Evolutionary conservation across 2,113 vertebrate species (phyloP), one percentile per base, ranked within the genome.

Genomic region (Seriola quinqueradiata): DNA sequence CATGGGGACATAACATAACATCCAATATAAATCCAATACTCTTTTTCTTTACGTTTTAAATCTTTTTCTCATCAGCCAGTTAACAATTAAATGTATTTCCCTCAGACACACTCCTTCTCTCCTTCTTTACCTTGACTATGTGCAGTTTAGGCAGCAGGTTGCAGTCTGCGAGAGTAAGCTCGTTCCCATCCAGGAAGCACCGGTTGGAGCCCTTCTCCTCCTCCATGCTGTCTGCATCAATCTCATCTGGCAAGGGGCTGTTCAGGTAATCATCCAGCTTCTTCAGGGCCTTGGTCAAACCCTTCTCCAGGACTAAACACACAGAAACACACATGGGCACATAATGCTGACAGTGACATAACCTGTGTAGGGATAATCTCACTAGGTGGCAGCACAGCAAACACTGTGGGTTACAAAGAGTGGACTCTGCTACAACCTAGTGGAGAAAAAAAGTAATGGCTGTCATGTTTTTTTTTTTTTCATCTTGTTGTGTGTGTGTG

Each of bases 101-200:
- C 19, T 64, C 21, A 52, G 19, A 52, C 9, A 52, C 50, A 19
- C 50, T 21, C 16, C 4, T 77, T 93, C 19, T 85, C 50, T 21
- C 16, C 4, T 77, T 93, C 19, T 85, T 94, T 90, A 99, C 98
- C 97, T 99, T 98, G 85, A 99, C 96, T 90, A 99, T 99, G 2
- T 99, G 98, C 63, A 99, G 97, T 90, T 99, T 99, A 70, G 98
- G 98, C 89, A 99, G 94, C 79, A 99, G 97, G 89, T 99, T 99
- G 93, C 98, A 99, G 94, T 99, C 98, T 0, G 98, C 97, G 46
- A 99, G 95, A 0, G 98, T 98, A 78, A 99, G 92, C 65, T 99
- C 96, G 1, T 97, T 96, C 28, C 98, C 98, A 14, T 99, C 98
- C 79, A 99, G 94, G 93, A 99, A 99, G 89, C 91, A 91, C 81